Percentiles rank a stretch among this genome's conserved stretches.
These are phyloP conservation scores for Piscicola geometra DNA, from an alignment of 2,888 invertebrate species.

Conservation along the genomic window DNA sequence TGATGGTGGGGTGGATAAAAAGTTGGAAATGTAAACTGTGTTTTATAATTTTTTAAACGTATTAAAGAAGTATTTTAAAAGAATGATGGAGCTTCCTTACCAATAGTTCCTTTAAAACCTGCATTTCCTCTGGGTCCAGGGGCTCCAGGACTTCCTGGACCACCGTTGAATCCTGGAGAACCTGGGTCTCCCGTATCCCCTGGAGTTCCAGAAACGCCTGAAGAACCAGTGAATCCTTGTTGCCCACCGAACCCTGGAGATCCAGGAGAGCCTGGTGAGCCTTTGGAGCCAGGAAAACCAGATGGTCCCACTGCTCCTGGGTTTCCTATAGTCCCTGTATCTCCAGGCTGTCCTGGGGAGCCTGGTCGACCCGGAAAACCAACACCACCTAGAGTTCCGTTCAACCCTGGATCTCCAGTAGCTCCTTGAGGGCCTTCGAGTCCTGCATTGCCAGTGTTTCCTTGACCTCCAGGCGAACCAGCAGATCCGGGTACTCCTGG, in stretches of 20 bases:
- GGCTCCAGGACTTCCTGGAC: constrained; percentile 32
- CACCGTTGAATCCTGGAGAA: constrained; percentile 23
- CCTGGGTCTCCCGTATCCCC: constrained; percentile 32
- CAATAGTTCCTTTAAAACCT: constrained; percentile 17
- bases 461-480: neutral
- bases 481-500: constrained; percentile 11
- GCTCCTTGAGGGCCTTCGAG: constrained; percentile 7
- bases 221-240: constrained; percentile 5
- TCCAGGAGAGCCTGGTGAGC: constrained; percentile 21
- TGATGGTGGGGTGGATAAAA: neutral
- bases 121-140: constrained; percentile 10
- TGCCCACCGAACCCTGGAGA: constrained; percentile 12
- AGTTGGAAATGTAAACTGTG: no score
- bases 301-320: constrained; percentile 23
- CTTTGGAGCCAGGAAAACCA: constrained; percentile 8
- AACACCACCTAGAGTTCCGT: neutral
- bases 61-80: neutral
- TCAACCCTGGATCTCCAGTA: neutral
- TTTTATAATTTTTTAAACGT: no score
- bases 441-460: constrained; percentile 15
- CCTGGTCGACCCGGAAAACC: constrained; percentile 28
- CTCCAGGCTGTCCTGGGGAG: constrained; percentile 22
- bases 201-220: neutral
- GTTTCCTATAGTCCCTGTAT: constrained; percentile 33
- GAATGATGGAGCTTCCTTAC: neutral